Conservation (phyloP, 92 coral and sea anemone species). For the Anthopleura xanthogrammica region DNA sequence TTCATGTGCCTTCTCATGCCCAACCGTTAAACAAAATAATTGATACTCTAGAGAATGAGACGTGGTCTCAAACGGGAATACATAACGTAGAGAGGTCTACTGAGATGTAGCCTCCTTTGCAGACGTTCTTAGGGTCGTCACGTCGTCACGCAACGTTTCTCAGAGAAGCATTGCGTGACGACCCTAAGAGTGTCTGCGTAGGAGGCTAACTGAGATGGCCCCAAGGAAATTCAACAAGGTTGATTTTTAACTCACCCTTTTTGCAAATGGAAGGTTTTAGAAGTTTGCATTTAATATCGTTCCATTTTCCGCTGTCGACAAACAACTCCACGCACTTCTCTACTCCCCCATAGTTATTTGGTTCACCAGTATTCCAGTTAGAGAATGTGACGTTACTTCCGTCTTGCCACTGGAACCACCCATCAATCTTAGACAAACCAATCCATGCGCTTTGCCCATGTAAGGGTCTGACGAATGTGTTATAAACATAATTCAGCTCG, state of each 20-base stretch:
- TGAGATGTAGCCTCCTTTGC: too few species aligned
- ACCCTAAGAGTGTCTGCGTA: too few species aligned
- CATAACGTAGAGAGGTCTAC: neutral
- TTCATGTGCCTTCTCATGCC: too few species aligned
- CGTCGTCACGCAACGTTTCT: too few species aligned
- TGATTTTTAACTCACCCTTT: conserved; percentile 32
- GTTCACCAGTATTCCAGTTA: conserved; percentile 48
- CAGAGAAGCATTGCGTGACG: too few species aligned
- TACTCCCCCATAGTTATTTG: conserved; percentile 34
- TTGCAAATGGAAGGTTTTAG: conserved; percentile 54
- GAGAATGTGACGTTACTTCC: conserved; percentile 15
- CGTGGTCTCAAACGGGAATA: too few species aligned
- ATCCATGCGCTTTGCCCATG: conserved; percentile 60
- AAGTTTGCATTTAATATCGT: conserved; percentile 38
- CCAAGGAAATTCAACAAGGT: neutral
- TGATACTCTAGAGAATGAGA: too few species aligned
- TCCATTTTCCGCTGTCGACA: conserved; percentile 51
- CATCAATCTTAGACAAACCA: conserved; percentile 28
- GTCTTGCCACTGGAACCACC: conserved; percentile 26
- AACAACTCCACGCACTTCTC: conserved; percentile 56
- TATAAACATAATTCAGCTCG: conserved; percentile 49
- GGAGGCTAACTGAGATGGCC: too few species aligned
- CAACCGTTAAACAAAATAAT: too few species aligned
- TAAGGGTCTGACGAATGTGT: conserved; percentile 51
- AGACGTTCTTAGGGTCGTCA: too few species aligned